phyloP scores from a whole-genome alignment of 2,888 invertebrate species.

The Eurois occulta region DNA sequence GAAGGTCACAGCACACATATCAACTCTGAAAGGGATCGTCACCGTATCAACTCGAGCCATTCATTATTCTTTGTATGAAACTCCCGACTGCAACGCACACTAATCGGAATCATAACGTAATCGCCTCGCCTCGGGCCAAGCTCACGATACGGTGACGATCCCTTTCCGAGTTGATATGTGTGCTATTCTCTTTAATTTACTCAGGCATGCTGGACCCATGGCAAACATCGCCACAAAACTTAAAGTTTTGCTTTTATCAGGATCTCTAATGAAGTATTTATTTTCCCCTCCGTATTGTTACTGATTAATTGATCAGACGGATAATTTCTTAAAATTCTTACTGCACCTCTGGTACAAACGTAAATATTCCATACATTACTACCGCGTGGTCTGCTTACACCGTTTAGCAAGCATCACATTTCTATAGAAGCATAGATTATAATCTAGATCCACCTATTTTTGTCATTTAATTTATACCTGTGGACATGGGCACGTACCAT shows the following conservation, averaged over 20 bases:
- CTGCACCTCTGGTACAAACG: not conserved
- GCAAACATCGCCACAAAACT: not conserved
- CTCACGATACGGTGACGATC: too few relatives aligned
- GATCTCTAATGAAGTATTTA: not conserved
- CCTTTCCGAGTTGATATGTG: too few relatives aligned
- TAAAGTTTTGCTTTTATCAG: not conserved
- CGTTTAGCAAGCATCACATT: slow-evolving; percentile 43
- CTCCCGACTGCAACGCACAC: too few relatives aligned
- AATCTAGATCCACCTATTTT: slow-evolving; percentile 68
- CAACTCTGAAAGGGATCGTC: too few relatives aligned
- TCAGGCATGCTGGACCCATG: not conserved
- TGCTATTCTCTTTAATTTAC: too few relatives aligned
- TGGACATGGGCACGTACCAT: slow-evolving; percentile 77
- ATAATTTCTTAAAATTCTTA: not conserved
- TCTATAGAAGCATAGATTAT: slow-evolving; percentile 57
- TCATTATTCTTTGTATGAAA: too few relatives aligned
- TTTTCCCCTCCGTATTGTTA: not conserved
- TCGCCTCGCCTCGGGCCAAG: too few relatives aligned
- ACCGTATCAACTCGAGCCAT: too few relatives aligned
- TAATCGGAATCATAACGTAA: too few relatives aligned
- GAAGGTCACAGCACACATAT: too few relatives aligned
- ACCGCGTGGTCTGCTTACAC: slow-evolving; percentile 23
- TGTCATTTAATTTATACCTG: slow-evolving; percentile 77
- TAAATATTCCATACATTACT: not conserved
- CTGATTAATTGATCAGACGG: not conserved